Conservation (phyloP, 1,140 invertebrate genomes). For the Andrena cerasifolii region DNA sequence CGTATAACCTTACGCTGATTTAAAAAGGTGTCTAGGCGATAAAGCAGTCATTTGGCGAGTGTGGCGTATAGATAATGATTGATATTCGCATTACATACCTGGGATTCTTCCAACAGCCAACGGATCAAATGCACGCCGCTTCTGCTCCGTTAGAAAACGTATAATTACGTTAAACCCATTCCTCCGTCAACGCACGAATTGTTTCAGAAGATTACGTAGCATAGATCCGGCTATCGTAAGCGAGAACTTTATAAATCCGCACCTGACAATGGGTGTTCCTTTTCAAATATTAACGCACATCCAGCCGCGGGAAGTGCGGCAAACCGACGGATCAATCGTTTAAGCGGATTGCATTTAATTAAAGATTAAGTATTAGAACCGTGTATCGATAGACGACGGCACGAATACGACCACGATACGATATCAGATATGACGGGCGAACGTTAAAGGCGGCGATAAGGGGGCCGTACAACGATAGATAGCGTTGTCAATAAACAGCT, state of each 20-base stretch:
- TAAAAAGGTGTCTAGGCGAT: not conserved
- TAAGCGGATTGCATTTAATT: not conserved
- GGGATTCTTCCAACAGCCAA: conserved; percentile 89
- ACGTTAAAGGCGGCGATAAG: conserved; percentile 13
- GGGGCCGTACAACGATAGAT: not conserved
- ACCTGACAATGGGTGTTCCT: conserved; percentile 4
- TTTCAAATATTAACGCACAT: conserved; percentile 19
- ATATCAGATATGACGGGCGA: conserved; percentile 28
- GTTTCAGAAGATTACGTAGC: conserved; percentile 50
- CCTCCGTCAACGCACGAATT: conserved; percentile 31
- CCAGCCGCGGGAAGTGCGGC: conserved; percentile 15
- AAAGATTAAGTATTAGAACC: not conserved
- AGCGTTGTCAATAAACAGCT: not conserved
- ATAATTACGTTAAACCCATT: conserved; percentile 88
- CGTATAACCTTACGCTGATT: conserved; percentile 15
- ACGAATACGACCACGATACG: conserved; percentile 17
- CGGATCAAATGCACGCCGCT: conserved; percentile 88
- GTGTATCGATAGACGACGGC: not conserved
- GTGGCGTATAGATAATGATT: not conserved
- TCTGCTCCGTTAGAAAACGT: conserved; percentile 88
- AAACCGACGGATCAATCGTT: not conserved
- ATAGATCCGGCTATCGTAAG: conserved; percentile 45
- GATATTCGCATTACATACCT: conserved; percentile 82
- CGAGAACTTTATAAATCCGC: conserved; percentile 32
- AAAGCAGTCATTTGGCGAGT: not conserved